Conservation (phyloP, 2,888 invertebrate species). For the Aromia moschata region DNA sequence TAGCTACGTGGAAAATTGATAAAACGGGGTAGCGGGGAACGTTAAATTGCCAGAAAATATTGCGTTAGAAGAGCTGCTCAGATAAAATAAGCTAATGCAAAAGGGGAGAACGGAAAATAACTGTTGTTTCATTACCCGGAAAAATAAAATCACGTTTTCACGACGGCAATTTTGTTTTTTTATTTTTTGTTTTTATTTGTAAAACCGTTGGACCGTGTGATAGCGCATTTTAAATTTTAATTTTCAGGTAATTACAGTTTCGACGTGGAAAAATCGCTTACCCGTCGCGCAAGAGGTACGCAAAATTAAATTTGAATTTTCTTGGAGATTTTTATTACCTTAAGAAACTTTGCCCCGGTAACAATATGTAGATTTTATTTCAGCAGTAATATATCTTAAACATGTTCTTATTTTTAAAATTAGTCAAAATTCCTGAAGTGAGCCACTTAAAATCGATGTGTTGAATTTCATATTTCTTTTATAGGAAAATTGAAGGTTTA, state of each 20-base stretch:
- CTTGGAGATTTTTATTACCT: no score
- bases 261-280: no score
- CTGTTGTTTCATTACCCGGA: neutral
- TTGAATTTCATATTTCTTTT: no score
- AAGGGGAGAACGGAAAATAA: neutral
- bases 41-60: neutral
- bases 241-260: neutral
- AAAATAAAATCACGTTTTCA: neutral
- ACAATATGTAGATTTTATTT: no score
- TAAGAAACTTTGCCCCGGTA: no score
- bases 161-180: neutral
- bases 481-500: no score
- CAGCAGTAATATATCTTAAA: no score
- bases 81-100: neutral
- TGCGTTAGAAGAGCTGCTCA: neutral
- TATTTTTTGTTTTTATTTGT: neutral
- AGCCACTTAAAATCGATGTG: no score
- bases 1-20: neutral
- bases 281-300: no score
- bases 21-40: neutral
- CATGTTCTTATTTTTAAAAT: no score
- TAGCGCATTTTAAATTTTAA: neutral
- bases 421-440: no score
- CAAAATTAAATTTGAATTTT: no score
- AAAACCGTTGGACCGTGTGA: neutral